Evolutionary conservation across 2,113 vertebrate species (phyloP), one percentile per base, ranked within the genome.

Genomic region (Lontra canadensis): DNA sequence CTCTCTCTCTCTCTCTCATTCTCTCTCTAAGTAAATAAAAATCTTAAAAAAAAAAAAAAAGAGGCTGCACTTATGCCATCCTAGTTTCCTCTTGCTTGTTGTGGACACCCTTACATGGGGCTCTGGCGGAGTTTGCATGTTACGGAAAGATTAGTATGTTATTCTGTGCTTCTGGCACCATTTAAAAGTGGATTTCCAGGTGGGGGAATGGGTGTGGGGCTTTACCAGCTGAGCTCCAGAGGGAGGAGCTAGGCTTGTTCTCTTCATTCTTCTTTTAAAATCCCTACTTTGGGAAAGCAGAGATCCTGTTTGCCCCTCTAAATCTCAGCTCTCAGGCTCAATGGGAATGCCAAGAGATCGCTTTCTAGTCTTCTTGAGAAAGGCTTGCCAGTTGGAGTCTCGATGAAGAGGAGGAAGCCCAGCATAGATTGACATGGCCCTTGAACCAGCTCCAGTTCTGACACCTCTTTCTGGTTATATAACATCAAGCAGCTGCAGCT

Each of bases 141-240:
- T 98, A 98, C 97, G 94, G 98, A 98, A 98, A 98, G 98, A 97
- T 97, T 98, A 97, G 94, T 97, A 92, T 98, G 96, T 98, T 98
- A 98, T 98, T 98, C 96, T 95, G 91, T 36, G 96, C 94, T 97
- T 97, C 97, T 97, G 94, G 98, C 95, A 98, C 98, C 96, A 98
- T 98, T 98, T 98, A 98, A 98, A 98, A 98, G 95, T 98, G 98
- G 94, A 97, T 98, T 96, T 87, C 23, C 0, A 84, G 73, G 91
- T 78, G 96, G 82, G 95, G 98, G 95, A 98, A 97, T 97, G 95
- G 89, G 85, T 89, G 1, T 76, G 83, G 86, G 87, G 69, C 74
- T 96, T 96, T 0, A 67, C 31, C 20, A 73, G 4, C 61, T 17
- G 7, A 74, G 65, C 89, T 42, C 26, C 34, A 74, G 83, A 89